Evolutionary conservation across 2,113 vertebrate species (phyloP), one percentile per base, ranked within the genome.

Genomic region (Xenopus tropicalis): DNA sequence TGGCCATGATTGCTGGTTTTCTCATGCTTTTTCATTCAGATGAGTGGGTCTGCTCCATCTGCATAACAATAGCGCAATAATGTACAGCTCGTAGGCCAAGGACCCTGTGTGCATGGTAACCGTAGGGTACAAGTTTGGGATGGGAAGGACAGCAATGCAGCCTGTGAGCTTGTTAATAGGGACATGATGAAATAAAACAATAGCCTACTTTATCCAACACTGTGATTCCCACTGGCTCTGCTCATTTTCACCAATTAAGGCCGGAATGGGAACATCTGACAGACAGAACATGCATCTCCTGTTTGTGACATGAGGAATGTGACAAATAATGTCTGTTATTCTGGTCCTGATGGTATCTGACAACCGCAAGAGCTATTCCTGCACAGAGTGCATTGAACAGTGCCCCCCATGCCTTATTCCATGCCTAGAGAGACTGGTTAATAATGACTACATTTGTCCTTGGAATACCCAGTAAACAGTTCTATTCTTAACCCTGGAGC

Each of bases 11-110:
- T 74, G 72, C 63, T 65, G 43, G 29, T 74, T 74, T 61, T 74
- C 65, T 61, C 56, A 74, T 52, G 59, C 73, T 69, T 69, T 63
- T 69, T 22, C 73, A 69, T 76, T 76, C 52, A 69, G 69, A 76
- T 69, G 24, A 63, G 46, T 75, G 57, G 67, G 51, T 65, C 66
- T 63, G 20, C 23, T 76, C 20, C 69, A 69, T 76, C 69, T 76
- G 21, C 73, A 76, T 66, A 76, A 76, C 73, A 76, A 76, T 76
- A n/a, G 46, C 0, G 43, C 44, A 19, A 57, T 69, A 66, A 4
- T 43, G 66, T 69, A 42, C 46, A 56, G 44, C 63, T 76, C 56
- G 66, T 69, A 76, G 73, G 66, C 57, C 58, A 76, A 63, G 73
- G 69, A 76, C 69, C 66, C 22, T 42, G 73, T 14, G 25, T 11